Evolutionary conservation across 2,888 invertebrate genomes (phyloP).

Genomic region (Cremastobaeus sp.): DNA sequence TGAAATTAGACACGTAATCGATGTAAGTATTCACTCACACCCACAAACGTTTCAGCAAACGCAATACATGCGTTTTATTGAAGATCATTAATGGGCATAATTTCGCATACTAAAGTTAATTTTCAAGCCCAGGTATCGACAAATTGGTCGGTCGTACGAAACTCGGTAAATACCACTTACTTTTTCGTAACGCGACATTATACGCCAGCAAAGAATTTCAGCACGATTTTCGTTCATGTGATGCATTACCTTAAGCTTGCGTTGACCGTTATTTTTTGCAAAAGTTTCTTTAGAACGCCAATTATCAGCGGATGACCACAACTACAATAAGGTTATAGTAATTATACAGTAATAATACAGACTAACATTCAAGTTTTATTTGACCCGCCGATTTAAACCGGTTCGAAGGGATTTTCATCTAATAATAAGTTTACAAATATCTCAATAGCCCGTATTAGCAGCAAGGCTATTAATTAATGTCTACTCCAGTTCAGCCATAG

Average conservation of each 20-base stretch:
- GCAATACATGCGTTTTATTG: neutral
- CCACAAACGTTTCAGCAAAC: neutral
- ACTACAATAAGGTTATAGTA: conserved; percentile 28
- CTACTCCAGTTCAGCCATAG: too few relatives aligned
- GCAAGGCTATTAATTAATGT: too few relatives aligned
- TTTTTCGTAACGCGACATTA: neutral
- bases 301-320: conserved; percentile 28
- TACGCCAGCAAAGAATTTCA: conserved; percentile 7
- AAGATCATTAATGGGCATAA: conserved; percentile 4
- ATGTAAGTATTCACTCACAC: too few relatives aligned
- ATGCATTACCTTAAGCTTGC: conserved; percentile 2
- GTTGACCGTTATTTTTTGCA: conserved; percentile 23
- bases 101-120: conserved; percentile 9
- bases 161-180: conserved; percentile 7
- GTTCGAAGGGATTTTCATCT: conserved; percentile 14
- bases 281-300: conserved; percentile 29
- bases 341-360: conserved; percentile 30
- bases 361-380: conserved; percentile 19
- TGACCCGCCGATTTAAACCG: conserved; percentile 27
- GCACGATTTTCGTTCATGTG: conserved; percentile 6
- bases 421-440: conserved; percentile 11
- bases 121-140: neutral
- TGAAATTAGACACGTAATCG: neutral
- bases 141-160: conserved; percentile 14
- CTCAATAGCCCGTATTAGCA: neutral